Base-by-base conservation (phyloP, 2,888 invertebrate species). In the Caenorhabditis japonica region DNA sequence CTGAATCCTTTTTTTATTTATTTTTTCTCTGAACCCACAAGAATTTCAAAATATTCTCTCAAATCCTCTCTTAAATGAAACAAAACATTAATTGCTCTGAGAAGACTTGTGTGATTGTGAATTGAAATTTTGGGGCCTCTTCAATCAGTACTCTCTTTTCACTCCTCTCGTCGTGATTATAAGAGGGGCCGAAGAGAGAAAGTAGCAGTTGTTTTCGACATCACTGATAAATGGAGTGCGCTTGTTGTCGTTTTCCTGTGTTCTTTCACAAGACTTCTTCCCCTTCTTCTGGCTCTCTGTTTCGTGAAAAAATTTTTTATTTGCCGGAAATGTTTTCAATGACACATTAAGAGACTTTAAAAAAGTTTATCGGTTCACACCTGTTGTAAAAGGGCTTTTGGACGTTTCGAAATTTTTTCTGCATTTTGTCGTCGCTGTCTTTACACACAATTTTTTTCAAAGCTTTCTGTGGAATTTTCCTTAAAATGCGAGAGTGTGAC, bases 161-260 rank as follows among this genome's bases (percentile, higher is more conserved):
- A 5, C 30, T 30, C 30, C 30, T 30, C 30, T 30, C 30, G 5
- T 30, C 17, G 44, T 36, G 44, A 52, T 61, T 61, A 61, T 51
- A 41, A 51, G 27, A 25, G 33, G 13, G 43, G 36, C 34, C 33
- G 36, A 43, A 38, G 36, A 17, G n/a, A 44, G 38, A 43, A 25
- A 17, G 52, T 38, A 44, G 47, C 62, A 62, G 62, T 62, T 62
- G 62, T 53, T 62, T 53, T 62, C 53, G 61, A 62, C 62, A 53
- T 53, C 47, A 62, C 53, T 53, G 62, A 62, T 62, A 62, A 62
- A 62, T 62, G 46, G 62, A 62, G 62, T 62, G 62, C 62, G 46
- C 53, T 53, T 62, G 62, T 61, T 44, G 41, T 15, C 17, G 17
- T 38, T 51, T 51, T 38, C n/a, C n/a, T 38, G 51, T 44, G 39